Base-by-base conservation (phyloP, 2,797 vertebrate species). In the Tragopan temminckii region DNA sequence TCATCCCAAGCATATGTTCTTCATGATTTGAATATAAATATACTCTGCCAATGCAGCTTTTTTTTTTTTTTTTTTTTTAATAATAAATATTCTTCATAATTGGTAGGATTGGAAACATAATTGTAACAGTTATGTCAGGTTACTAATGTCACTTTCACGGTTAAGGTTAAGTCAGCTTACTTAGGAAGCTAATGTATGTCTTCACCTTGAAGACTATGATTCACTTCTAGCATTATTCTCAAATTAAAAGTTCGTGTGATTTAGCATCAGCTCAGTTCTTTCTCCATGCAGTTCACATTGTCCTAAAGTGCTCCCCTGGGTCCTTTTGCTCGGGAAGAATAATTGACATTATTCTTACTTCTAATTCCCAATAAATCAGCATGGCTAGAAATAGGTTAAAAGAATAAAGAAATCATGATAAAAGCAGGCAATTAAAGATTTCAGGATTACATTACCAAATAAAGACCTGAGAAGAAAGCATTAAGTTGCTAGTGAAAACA, bases 211-310 rank as follows among this genome's bases (percentile, higher is more conserved):
- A 97, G 96, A 96, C 93, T 95, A 93, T 89, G 83, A 96, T 97
- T 97, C 66, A 64, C 70, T 97, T 97, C 92, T 91, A 90, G 93
- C 58, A 89, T 95, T 97, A 97, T 95, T 94, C 89, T 96, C 90
- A 97, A 96, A 97, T 98, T 97, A 97, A 95, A 97, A 98, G 94
- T 94, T 97, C 90, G 94, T 94, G 83, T 91, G 97, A 96, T 89
- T 95, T 95, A 93, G 23, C 82, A 94, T 95, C 79, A 85, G 57
- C 72, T 95, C 79, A 71, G 43, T 72, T 96, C 89, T 81, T 97
- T 92, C 89, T 92, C 84, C 84, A 74, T 35, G 88, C 86, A 82
- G 80, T 75, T 96, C 88, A 90, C 72, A 95, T 90, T 97, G 91
- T 95, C 94, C 88, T 95, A 27, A 97, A 97, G 70, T 79, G 91